A percentile compares a stretch with the other conserved stretches of the same genome.
Evolutionary conservation across 2,797 vertebrate species (phyloP).

Genomic region (Centroberyx gerrardi): DNA sequence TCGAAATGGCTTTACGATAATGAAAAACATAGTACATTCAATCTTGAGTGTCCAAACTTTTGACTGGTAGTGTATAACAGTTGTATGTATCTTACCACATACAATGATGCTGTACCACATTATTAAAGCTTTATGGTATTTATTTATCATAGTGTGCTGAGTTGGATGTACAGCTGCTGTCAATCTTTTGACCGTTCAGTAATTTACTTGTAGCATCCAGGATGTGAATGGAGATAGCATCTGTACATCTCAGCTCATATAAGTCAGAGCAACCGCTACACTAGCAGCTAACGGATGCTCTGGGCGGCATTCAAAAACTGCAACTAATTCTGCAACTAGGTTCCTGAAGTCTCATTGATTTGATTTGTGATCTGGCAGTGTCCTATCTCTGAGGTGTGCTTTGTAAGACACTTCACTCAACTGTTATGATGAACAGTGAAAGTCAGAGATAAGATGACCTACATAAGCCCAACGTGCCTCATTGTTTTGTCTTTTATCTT

Average conservation of each 20-base stretch:
- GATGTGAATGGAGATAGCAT: neutral
- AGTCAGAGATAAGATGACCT: slow-evolving; percentile 48
- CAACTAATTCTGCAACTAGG: neutral
- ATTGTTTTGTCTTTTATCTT: too few relatives aligned
- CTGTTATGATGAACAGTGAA: slow-evolving; percentile 3
- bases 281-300: too few relatives aligned
- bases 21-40: too few relatives aligned
- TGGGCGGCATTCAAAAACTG: too few relatives aligned
- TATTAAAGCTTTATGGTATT: too few relatives aligned
- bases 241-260: neutral
- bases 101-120: too few relatives aligned
- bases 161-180: too few relatives aligned
- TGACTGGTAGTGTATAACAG: too few relatives aligned
- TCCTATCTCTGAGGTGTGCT: neutral
- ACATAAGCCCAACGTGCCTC: slow-evolving; percentile 16
- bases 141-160: too few relatives aligned
- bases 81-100: too few relatives aligned
- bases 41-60: too few relatives aligned
- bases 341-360: slow-evolving; percentile 41
- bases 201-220: neutral
- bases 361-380: neutral
- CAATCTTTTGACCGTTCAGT: neutral
- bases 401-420: neutral
- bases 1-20: too few relatives aligned
- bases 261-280: neutral